These are phyloP conservation scores for Charanyca ferruginea DNA, from an alignment of 2,888 invertebrate genomes.

Conservation along the genomic window DNA sequence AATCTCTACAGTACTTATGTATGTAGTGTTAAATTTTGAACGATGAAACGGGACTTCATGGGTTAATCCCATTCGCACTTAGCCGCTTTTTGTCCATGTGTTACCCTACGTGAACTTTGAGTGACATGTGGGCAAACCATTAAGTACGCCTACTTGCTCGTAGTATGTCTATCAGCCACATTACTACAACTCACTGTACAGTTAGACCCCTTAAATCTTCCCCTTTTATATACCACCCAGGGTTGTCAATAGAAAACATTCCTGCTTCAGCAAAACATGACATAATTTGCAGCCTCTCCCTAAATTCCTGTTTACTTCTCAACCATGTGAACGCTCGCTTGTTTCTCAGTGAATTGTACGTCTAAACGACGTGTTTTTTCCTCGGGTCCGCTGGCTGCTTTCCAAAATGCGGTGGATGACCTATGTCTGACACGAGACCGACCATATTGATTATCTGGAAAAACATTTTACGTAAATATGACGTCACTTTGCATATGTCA, in stretches of 20 bases:
- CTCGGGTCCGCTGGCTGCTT: conserved; percentile 37
- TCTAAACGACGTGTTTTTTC: conserved; percentile 56
- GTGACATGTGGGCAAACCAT: too few relatives aligned
- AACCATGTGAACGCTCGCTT: conserved; percentile 35
- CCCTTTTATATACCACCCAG: neutral
- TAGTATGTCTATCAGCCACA: too few relatives aligned
- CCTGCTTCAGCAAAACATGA: conserved; percentile 30
- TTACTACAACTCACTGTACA: neutral
- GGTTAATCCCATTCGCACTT: too few relatives aligned
- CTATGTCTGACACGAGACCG: conserved; percentile 47
- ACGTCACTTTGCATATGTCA: conserved; percentile 24
- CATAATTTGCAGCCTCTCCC: conserved; percentile 35
- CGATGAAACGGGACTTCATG: too few relatives aligned
- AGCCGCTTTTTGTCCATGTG: too few relatives aligned
- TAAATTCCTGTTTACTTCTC: conserved; percentile 36
- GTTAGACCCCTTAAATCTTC: neutral
- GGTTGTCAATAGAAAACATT: conserved; percentile 12
- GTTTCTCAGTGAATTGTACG: conserved; percentile 29
- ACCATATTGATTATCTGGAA: conserved; percentile 42
- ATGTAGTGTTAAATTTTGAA: too few relatives aligned
- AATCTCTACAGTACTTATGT: too few relatives aligned
- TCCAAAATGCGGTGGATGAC: conserved; percentile 55
- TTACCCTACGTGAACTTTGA: too few relatives aligned
- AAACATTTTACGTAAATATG: conserved; percentile 40
- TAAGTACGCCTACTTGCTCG: too few relatives aligned